phyloP scores from a whole-genome alignment of 2,113 vertebrate species.

The Psilopsiagon aymara region DNA sequence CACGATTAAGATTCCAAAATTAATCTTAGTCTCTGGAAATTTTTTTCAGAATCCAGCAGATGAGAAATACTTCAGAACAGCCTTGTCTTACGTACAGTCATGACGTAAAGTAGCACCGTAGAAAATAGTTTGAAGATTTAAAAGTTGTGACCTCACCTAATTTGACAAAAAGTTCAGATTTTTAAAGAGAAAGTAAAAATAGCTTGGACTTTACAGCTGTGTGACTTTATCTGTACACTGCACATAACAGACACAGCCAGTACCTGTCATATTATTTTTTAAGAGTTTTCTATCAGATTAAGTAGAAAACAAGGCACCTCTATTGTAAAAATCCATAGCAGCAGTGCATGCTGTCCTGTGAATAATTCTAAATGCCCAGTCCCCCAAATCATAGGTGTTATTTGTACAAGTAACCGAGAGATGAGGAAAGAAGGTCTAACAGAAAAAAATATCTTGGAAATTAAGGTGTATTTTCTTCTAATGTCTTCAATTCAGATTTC shows the following conservation, averaged over 20 bases:
- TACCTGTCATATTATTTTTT: not conserved
- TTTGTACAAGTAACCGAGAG: not conserved
- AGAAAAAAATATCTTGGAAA: not conserved
- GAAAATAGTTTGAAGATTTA: not conserved
- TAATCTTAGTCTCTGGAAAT: not conserved
- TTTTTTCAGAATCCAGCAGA: not conserved
- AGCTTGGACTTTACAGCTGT: not conserved
- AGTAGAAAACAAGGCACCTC: not conserved
- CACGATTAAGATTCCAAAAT: not conserved
- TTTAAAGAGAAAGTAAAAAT: not conserved
- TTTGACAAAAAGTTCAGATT: not conserved
- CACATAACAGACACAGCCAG: not conserved
- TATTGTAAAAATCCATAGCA: not conserved
- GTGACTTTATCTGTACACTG: not conserved
- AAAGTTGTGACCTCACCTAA: rapidly evolving
- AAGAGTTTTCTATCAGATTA: not conserved
- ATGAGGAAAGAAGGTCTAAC: not conserved
- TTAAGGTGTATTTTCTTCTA: not conserved
- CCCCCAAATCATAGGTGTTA: not conserved
- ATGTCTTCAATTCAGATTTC: not conserved
- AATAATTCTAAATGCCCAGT: not conserved
- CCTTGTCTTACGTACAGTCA: not conserved
- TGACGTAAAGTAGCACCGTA: not conserved
- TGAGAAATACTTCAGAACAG: not conserved
- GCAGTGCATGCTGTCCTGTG: not conserved